A percentile compares a stretch with the other conserved stretches of the same genome.
Evolutionary conservation across 2,888 invertebrate species (phyloP).

Genomic region (Odiellus spinosus): DNA sequence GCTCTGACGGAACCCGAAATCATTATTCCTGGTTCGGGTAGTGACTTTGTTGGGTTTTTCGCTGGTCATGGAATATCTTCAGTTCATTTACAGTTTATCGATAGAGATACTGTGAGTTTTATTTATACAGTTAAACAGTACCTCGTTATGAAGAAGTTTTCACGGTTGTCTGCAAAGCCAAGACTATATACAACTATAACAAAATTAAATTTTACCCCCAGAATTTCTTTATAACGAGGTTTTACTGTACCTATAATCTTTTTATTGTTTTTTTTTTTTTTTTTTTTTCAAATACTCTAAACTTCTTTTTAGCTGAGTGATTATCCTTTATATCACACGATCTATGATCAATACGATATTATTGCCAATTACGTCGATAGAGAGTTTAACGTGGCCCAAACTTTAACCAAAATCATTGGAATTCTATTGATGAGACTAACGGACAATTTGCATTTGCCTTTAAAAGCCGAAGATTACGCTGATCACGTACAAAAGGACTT

Average conservation of each 20-base stretch:
- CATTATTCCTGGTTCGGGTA: slow-evolving; percentile 10
- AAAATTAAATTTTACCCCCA: too few relatives aligned
- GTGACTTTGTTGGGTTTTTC: slow-evolving; percentile 15
- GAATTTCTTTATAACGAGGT: too few relatives aligned
- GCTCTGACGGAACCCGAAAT: slow-evolving; percentile 2
- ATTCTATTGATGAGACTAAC: background rate
- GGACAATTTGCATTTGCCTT: slow-evolving; percentile 1
- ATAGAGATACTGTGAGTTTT: slow-evolving; percentile 8
- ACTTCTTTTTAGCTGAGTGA: background rate
- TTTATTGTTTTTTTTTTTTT: slow-evolving; percentile 11
- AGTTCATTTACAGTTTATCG: slow-evolving; percentile 12
- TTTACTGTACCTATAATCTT: slow-evolving; percentile 12
- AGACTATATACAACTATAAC: too few relatives aligned
- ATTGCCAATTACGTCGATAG: slow-evolving; percentile 4
- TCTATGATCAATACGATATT: slow-evolving; percentile 5
- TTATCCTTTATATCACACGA: slow-evolving; percentile 5
- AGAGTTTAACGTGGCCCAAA: background rate
- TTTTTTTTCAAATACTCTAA: background rate
- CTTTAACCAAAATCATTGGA: slow-evolving; percentile 1
- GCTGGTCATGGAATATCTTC: slow-evolving; percentile 13
- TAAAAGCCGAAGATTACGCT: slow-evolving; percentile 1
- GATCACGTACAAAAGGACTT: slow-evolving; percentile 1
- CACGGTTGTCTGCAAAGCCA: too few relatives aligned
- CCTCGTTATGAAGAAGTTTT: too few relatives aligned
- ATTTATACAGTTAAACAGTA: too few relatives aligned